Base-by-base conservation (phyloP, 2,113 vertebrate genomes). In the Sturnira hondurensis region DNA sequence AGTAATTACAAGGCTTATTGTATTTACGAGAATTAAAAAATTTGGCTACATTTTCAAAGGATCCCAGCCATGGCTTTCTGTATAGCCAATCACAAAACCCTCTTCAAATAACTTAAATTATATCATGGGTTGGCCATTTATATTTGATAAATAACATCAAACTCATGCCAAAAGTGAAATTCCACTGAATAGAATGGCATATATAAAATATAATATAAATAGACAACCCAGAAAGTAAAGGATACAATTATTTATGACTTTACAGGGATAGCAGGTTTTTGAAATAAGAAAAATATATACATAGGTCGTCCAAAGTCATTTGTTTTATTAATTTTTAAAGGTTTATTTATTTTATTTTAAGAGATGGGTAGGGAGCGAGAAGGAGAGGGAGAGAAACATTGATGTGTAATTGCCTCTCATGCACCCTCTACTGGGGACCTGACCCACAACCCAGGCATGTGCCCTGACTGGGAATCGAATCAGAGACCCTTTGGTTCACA, bases 21-120 rank as follows among this genome's bases (percentile, higher is more conserved):
- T 71, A 65, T 76, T 76, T 58, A 93, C 54, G 70, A 93, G 77
- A 95, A 70, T 41, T 65, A 70, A 89, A 73, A 56, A 54, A 13
- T 93, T 85, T 94, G 95, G 91, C 80, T 87, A 22, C 7, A 65
- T 73, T 96, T 97, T 94, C 78, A 94, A 96, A 96, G 92, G 73
- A n/a, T 86, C 11, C 26, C 24, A 82, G 28, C 74, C 16, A 38
- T n/a, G 52, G 5, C 33, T 20, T 67, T 68, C 58, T 26, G 31
- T 50, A 31, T 8, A 81, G 58, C 4, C 45, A 26, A 80, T 50
- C 65, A 68, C 17, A 68, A 84, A 93, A 70, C 13, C 4, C 28
- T 58, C 85, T 80, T 70, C 7, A 76, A 89, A 65, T 28, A 78
- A 63, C 76, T 52, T 85, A 77, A 91, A 71, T 65, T 54, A 16